Percentiles rank a stretch among this genome's conserved stretches.
These are phyloP conservation scores for Ennomos quercinarius DNA, from an alignment of 2,888 invertebrate genomes.

Conservation along the genomic window DNA sequence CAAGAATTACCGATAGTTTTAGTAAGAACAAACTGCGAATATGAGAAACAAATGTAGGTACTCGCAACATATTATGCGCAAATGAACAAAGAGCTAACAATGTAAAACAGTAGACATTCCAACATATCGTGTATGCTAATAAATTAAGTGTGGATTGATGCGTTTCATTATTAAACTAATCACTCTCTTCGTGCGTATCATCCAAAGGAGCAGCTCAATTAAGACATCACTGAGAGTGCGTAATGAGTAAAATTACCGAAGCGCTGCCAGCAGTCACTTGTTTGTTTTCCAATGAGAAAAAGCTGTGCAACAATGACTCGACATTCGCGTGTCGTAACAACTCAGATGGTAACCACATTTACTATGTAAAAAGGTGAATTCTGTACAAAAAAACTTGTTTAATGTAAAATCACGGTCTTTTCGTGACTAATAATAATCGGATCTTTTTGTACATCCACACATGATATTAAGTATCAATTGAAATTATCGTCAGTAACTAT, in stretches of 20 bases:
- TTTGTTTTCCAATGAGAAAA: constrained; percentile 25
- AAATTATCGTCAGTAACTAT: too few species aligned
- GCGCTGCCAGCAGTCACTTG: constrained; percentile 2
- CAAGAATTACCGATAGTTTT: too few species aligned
- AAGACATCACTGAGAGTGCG: background rate
- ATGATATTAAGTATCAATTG: too few species aligned
- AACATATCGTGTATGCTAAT: background rate
- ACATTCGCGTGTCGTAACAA: background rate
- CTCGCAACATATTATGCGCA: too few species aligned
- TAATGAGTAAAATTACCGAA: constrained; percentile 7
- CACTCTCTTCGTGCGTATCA: background rate
- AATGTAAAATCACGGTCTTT: too few species aligned
- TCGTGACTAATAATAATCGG: too few species aligned
- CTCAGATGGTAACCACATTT: background rate
- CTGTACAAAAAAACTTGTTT: too few species aligned
- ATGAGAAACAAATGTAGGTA: too few species aligned
- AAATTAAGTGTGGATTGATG: background rate
- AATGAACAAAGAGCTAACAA: too few species aligned
- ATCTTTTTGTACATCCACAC: too few species aligned
- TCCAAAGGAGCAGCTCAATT: constrained; percentile 8
- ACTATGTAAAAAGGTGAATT: too few species aligned
- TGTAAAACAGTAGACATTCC: background rate
- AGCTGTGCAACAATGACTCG: constrained; percentile 8
- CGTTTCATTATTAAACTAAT: constrained; percentile 13
- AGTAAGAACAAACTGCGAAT: too few species aligned